Conservation (phyloP, 2,797 vertebrate species). For the Trematomus bernacchii region DNA sequence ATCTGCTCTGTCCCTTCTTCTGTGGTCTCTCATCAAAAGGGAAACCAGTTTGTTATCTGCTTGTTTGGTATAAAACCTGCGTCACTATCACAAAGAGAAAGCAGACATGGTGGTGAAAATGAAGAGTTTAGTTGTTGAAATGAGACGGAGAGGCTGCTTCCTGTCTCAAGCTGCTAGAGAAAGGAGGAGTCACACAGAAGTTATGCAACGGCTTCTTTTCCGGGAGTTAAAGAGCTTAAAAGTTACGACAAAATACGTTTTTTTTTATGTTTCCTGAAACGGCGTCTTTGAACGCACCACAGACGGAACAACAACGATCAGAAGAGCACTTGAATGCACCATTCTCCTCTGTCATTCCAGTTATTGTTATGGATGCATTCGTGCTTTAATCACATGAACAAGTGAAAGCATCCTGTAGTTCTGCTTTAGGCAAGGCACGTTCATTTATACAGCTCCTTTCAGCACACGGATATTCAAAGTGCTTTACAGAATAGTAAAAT, state of each 20-base stretch:
- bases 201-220: background rate
- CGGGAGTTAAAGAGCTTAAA: background rate
- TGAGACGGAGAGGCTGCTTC: background rate
- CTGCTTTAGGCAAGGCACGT: no score
- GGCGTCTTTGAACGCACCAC: background rate
- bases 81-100: conserved; percentile 17
- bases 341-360: no score
- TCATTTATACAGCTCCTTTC: no score
- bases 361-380: no score
- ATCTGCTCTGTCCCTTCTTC: background rate
- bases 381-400: no score
- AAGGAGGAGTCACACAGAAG: background rate
- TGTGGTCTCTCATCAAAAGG: background rate
- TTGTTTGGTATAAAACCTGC: background rate
- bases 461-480: no score
- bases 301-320: no score
- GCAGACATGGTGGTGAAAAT: background rate
- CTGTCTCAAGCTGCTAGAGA: background rate
- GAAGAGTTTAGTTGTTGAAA: background rate
- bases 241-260: background rate
- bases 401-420: no score
- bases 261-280: background rate
- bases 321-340: no score
- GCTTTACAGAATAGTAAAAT: no score
- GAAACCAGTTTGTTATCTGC: background rate